A percentile compares a stretch with the other conserved stretches of the same genome.
These are phyloP conservation scores for Passer montanus DNA, from an alignment of 2,113 vertebrate genomes.

Conservation along the genomic window DNA sequence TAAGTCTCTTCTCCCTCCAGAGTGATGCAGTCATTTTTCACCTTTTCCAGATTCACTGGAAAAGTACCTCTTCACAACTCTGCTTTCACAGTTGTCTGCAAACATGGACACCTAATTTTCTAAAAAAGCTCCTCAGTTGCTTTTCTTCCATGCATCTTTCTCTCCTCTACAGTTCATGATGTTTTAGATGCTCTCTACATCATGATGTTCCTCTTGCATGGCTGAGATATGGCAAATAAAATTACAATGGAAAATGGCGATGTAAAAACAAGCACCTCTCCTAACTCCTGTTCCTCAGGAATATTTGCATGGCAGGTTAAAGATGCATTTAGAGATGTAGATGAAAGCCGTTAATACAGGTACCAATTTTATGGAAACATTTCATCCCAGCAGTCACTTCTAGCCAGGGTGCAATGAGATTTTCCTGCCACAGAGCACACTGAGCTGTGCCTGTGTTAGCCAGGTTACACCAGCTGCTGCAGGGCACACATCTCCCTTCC, in stretches of 20 bases:
- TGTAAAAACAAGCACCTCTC: background rate
- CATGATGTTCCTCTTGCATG: background rate
- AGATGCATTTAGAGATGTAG: background rate
- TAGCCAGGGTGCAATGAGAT: background rate
- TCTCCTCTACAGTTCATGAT: background rate
- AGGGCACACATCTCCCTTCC: background rate
- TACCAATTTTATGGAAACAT: background rate
- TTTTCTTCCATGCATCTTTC: background rate
- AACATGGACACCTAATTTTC: background rate
- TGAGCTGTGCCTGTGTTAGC: accelerated
- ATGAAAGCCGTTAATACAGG: background rate
- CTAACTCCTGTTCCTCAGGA: background rate
- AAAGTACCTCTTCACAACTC: background rate
- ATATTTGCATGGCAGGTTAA: background rate
- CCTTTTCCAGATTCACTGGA: background rate
- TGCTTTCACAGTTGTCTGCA: background rate
- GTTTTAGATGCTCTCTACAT: background rate
- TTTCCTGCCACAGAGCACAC: accelerated
- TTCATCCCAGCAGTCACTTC: background rate
- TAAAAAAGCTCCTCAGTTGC: background rate
- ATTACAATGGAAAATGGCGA: background rate
- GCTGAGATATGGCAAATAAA: background rate
- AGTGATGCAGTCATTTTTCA: background rate
- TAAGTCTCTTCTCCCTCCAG: background rate
- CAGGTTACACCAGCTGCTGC: background rate